phyloP scores from a whole-genome alignment of 2,113 vertebrate genomes.

The Neolamprologus tretocephalus region DNA sequence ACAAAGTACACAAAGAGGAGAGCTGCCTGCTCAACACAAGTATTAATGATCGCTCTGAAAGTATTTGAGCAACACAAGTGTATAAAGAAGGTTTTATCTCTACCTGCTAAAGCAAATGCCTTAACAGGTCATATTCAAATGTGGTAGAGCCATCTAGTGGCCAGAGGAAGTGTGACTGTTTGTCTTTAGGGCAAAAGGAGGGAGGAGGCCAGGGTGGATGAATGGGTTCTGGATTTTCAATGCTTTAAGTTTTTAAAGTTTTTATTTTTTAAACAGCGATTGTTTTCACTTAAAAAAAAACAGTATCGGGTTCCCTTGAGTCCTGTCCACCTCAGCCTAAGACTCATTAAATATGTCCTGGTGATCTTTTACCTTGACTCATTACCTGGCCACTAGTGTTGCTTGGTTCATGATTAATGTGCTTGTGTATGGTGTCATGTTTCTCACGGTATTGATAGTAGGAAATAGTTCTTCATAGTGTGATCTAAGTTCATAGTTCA shows the following conservation, averaged over 20 bases:
- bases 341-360: not conserved
- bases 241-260: not conserved
- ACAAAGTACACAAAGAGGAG: not conserved
- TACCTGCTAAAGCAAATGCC: not conserved
- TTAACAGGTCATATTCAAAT: not conserved
- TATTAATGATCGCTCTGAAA: not conserved
- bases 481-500: not conserved
- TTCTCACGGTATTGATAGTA: not conserved
- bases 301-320: not conserved
- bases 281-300: not conserved
- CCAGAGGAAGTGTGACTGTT: not conserved
- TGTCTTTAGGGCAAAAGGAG: not conserved
- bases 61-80: not conserved
- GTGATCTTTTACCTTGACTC: not conserved
- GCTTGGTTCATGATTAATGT: not conserved
- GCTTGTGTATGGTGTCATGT: not conserved
- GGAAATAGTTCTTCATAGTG: not conserved
- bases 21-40: not conserved
- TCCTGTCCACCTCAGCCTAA: not conserved
- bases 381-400: not conserved
- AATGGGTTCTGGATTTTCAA: not conserved
- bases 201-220: not conserved
- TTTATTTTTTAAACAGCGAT: not conserved
- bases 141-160: not conserved
- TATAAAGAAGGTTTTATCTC: not conserved